Conservation (phyloP, 2,113 vertebrate genomes). For the Cyanistes caeruleus region DNA sequence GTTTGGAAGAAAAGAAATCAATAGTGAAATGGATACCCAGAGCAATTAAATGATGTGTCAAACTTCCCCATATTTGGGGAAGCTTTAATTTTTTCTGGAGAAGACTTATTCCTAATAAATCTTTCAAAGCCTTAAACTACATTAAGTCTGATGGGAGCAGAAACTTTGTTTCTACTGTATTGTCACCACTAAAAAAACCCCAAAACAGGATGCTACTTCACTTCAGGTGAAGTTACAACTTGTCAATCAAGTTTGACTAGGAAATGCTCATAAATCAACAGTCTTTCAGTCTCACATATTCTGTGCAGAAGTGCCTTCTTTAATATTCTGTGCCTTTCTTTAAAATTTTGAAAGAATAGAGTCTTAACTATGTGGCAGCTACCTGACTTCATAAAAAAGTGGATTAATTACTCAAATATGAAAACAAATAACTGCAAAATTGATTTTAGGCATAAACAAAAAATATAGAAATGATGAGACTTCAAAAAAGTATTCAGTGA, state of each 20-base stretch:
- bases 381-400: background rate
- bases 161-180: background rate
- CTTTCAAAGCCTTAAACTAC: background rate
- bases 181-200: background rate
- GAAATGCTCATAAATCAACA: background rate
- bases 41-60: background rate
- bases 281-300: background rate
- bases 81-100: background rate
- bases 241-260: background rate
- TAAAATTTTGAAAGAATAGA: background rate
- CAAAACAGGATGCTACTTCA: accelerated
- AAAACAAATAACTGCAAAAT: background rate
- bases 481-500: background rate
- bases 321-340: background rate
- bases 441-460: background rate
- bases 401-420: background rate
- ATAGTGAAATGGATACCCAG: background rate
- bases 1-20: background rate
- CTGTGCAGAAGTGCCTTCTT: background rate
- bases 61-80: background rate
- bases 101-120: background rate
- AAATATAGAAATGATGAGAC: background rate
- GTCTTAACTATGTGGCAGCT: background rate
- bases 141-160: background rate
- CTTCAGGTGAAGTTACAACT: background rate